Base-by-base conservation (phyloP, 2,113 vertebrate genomes). In the Axis porcinus region DNA sequence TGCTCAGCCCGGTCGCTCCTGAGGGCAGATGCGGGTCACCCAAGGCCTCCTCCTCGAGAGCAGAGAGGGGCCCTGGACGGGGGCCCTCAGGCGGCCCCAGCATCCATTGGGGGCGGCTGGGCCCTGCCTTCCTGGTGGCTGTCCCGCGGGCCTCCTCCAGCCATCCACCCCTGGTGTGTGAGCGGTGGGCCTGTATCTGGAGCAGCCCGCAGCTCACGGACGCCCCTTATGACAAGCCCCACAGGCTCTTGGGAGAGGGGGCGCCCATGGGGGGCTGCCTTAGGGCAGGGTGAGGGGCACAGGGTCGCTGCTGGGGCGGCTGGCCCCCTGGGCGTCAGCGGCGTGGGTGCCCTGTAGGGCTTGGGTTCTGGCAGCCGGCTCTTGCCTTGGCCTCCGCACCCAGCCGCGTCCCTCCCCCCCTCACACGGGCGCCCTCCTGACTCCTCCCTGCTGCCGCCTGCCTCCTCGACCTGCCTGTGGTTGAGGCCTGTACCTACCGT, bases 191-290 rank as follows among this genome's bases (percentile, higher is more conserved):
- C 55, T 2, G 8, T 36, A 16, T 19, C 64, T 67, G 33, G 33
- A 67, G 33, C 33, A 36, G 64, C 64, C 64, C 8, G 4, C 2
- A 17, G 17, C 17, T 0, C 4, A 5, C 9, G 17, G 64, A 21
- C 0, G 8, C 33, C 17, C 17, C 62, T 64, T 19, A 16, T n/a
- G 62, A n/a, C 0, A 4, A 64, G 62, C 62, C 30, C 62, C 7
- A 2, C 30, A 17, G 62, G 16, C 4, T 2, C 16, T 36, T 0
- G 33, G 64, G 8, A 1, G 17, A 21, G 33, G 17, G 33, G 33
- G 2, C 2, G 17, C 16, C 3, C 1, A 1, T 10, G 33, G 33
- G 50, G 62, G 17, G 64, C 33, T 36, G 4, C 33, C 64, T 67
- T 17, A n/a, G 16, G 33, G 33, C 64, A 67, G 33, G 33, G 33